Evolutionary conservation across 2,113 vertebrate genomes (phyloP), one percentile per base, ranked within the genome.

Genomic region (Bostrychus sinensis): DNA sequence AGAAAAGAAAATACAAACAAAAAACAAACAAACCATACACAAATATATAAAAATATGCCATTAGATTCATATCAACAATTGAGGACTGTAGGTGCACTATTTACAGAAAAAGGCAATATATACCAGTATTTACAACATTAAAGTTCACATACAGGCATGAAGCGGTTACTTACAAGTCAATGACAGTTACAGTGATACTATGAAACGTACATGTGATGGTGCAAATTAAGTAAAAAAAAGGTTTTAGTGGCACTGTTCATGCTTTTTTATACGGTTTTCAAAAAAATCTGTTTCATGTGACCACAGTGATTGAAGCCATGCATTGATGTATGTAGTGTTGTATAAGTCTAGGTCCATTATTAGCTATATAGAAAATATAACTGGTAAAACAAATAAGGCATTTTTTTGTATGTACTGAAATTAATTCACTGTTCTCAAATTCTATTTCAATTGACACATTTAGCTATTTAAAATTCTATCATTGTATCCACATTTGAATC

Each of bases 21-120:
- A 78, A 78, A 81, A 54, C 75, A 86, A 89, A 81, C 82, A 54
- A 80, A 89, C 48, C 74, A 57, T 69, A 87, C 75, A 88, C 88
- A 92, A 89, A 90, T 92, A 91, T 93, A 94, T 93, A 94, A 94
- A 94, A 94, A 94, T 93, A 94, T 93, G 93, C 91, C 91, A 91
- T 93, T 88, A 89, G 88, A 91, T 91, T 92, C 86, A 90, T 93
- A 92, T 93, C 70, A 91, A 94, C 91, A 93, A 87, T 91, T 92
- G 84, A 89, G 87, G 85, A 89, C 82, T 46, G 77, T 75, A 85
- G 85, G 83, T 88, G 86, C 84, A 84, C 72, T 94, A 93, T 94
- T 90, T 94, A 94, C 94, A 94, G 77, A 90, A 87, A 78, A 85
- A 89, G 84, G 91, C 78, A 85, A 88, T 90, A 91, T 89, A 86